phyloP scores from a whole-genome alignment of 1,140 invertebrate genomes.

The Dolichoris vasculosae region DNA sequence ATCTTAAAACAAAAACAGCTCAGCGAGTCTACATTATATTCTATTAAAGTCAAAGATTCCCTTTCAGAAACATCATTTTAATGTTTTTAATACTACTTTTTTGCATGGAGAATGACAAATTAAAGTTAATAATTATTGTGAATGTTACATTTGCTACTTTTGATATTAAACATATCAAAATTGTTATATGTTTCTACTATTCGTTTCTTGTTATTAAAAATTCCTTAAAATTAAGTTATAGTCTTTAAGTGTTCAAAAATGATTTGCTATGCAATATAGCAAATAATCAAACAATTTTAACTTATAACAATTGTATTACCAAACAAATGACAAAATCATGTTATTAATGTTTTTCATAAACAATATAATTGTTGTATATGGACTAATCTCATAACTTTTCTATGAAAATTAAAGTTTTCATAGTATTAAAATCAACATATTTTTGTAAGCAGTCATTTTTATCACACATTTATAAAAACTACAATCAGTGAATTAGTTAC shows the following conservation, averaged over 20 bases:
- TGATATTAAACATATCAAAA: slow-evolving; percentile 44
- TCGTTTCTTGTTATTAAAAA: slow-evolving; percentile 4
- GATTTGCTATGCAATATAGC: slow-evolving; percentile 36
- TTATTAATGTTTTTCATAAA: slow-evolving; percentile 30
- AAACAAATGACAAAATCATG: slow-evolving; percentile 15
- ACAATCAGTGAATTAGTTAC: not conserved
- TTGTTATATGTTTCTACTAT: slow-evolving; percentile 40
- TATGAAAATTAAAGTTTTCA: slow-evolving; percentile 41
- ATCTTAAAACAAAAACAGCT: slow-evolving; percentile 64
- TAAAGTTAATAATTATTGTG: slow-evolving; percentile 23
- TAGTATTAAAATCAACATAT: not conserved
- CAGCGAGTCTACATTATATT: slow-evolving; percentile 66
- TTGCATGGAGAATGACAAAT: slow-evolving; percentile 11
- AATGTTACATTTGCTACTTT: slow-evolving; percentile 44
- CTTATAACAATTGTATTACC: slow-evolving; percentile 12
- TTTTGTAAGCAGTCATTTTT: slow-evolving; percentile 29
- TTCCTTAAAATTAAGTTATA: slow-evolving; percentile 1
- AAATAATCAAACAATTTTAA: slow-evolving; percentile 17
- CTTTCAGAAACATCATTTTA: slow-evolving; percentile 70
- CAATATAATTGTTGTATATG: slow-evolving; percentile 34
- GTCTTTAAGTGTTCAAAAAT: slow-evolving; percentile 4
- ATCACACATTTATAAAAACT: slow-evolving; percentile 23
- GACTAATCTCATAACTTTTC: slow-evolving; percentile 12
- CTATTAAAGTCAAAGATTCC: slow-evolving; percentile 64
- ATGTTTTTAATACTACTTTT: too few relatives aligned